phyloP scores from a whole-genome alignment of 2,888 invertebrate species.

The Phengaris alcon region DNA sequence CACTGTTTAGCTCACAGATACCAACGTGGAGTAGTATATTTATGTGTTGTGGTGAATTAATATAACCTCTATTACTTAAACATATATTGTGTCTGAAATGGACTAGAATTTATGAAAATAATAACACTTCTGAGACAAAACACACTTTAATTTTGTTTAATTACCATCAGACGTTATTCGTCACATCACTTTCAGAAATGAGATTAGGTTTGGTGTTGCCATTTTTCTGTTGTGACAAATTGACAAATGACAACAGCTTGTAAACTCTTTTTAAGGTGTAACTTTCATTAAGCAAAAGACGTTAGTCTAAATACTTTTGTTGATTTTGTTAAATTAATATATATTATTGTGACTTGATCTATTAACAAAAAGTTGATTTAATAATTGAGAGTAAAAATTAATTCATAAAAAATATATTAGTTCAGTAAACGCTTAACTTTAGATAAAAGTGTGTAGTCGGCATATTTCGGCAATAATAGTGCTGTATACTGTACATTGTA shows the following conservation, averaged over 20 bases:
- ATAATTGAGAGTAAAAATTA: too few species aligned
- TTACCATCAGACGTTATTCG: constrained; percentile 40
- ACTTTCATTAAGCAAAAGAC: too few species aligned
- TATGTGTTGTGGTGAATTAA: neutral
- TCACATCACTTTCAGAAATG: constrained; percentile 39
- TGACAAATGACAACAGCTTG: neutral
- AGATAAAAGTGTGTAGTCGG: too few species aligned
- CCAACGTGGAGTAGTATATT: constrained; percentile 14
- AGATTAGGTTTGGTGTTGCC: neutral
- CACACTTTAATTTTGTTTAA: constrained; percentile 63
- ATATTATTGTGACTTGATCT: too few species aligned
- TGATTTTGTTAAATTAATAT: too few species aligned
- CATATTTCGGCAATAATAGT: too few species aligned
- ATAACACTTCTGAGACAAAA: constrained; percentile 60
- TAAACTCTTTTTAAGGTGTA: too few species aligned
- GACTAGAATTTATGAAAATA: constrained; percentile 51
- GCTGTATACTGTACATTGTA: too few species aligned
- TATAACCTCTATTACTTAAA: constrained; percentile 39
- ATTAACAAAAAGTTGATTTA: too few species aligned
- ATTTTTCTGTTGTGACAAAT: constrained; percentile 8
- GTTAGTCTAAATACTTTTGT: too few species aligned
- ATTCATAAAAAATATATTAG: too few species aligned
- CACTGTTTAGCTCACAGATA: constrained; percentile 20
- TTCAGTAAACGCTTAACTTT: too few species aligned
- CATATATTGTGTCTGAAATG: constrained; percentile 47